Evolutionary conservation across 2,113 vertebrate species (phyloP), one percentile per base, ranked within the genome.

Genomic region (Butorides virescens): DNA sequence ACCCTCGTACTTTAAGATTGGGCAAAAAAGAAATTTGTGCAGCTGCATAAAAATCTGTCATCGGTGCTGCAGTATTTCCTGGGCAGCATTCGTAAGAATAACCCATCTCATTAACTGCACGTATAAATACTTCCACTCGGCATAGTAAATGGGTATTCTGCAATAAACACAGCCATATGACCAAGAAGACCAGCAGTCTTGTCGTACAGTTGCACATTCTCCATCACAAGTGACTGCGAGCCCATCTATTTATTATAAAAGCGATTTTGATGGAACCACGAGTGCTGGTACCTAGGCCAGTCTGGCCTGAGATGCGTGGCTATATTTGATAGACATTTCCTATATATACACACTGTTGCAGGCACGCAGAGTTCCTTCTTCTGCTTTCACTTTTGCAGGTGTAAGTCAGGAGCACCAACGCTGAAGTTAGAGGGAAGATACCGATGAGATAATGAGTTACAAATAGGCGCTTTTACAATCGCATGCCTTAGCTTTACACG

Each of bases 371-470:
- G 89, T 66, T 85, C 86, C 94, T 87, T 8, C 86, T 97, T 96
- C 92, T 96, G 95, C 92, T 97, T 97, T 97, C 94, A 83, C 89
- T 96, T 88, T 91, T 84, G 91, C 96, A 95, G 95, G 94, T 97
- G 96, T 94, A 73, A 92, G 58, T 47, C 73, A 90, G 74, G 77
- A 97, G 70, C 70, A 85, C 32, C 72, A 94, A 10, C 62, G 18
- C 19, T 37, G 63, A 79, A 62, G 53, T 63, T 27, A 80, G 71
- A 53, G 66, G 58, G 65, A 68, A 34, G 77, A 44, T 20, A 30
- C 34, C 34, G 56, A 37, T 55, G 47, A 88, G 83, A 80, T 16
- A 50, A 23, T 8, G 10, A 55, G 53, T 91, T 72, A 62, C 83
- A 66, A 49, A 47, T 20, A 16, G 0, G 15, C 30, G 34, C 13